These are phyloP conservation scores for Rattus norvegicus DNA, from an alignment of 2,113 vertebrate genomes.

Conservation along the genomic window GRCr8 NC_086024.1:53647501-53648000, in stretches of 20 bases:
- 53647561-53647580: not conserved
- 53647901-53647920: not conserved
- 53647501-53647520: not conserved
- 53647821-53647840: not conserved
- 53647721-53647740: not conserved
- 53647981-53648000: not conserved
- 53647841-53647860: not conserved
- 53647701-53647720: not conserved
- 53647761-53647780: not conserved
- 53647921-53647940: not conserved
- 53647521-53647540: not conserved
- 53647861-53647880: not conserved
- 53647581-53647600: not conserved
- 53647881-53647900: not conserved
- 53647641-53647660: not conserved
- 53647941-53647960: not conserved
- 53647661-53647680: constrained; percentile 44
- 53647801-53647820: constrained; percentile 19
- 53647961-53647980: not conserved
- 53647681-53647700: constrained; percentile 30
- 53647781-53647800: not conserved
- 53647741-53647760: not conserved
- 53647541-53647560: not conserved
- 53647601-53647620: not conserved
- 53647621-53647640: not conserved